Percentiles rank a stretch among this genome's conserved stretches.
Conservation (phyloP, 2,797 vertebrate species). For the Furcifer pardalis region DNA sequence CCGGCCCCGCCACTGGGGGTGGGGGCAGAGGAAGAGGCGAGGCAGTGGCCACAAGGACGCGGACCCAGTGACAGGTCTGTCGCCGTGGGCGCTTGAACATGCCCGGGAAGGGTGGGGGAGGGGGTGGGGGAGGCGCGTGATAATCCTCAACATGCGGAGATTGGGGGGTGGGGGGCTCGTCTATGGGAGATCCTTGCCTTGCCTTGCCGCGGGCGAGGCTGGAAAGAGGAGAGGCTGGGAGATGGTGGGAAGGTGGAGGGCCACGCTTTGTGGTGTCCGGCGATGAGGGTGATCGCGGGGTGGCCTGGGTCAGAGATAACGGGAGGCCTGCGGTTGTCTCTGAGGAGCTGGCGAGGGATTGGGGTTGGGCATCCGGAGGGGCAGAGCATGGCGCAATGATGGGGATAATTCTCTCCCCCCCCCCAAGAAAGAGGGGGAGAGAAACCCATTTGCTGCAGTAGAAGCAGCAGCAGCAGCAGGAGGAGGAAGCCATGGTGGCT, state of each 20-base stretch:
- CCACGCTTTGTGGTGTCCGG: too few relatives aligned
- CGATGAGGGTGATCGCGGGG: not conserved
- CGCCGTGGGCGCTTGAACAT: not conserved
- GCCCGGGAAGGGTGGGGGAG: not conserved
- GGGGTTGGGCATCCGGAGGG: constrained; percentile 31
- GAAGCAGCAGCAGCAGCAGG: too few relatives aligned
- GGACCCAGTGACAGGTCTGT: constrained; percentile 57
- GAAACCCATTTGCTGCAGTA: too few relatives aligned
- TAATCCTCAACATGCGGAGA: not conserved
- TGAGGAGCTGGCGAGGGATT: not conserved
- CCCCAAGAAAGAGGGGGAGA: constrained; percentile 22
- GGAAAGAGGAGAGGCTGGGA: not conserved
- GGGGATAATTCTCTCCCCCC: constrained; percentile 58
- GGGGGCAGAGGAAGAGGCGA: constrained; percentile 13
- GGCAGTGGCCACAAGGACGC: constrained; percentile 47
- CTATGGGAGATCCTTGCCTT: too few relatives aligned
- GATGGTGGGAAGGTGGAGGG: not conserved
- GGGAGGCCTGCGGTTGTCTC: not conserved
- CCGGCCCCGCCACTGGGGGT: not conserved
- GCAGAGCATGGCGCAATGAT: constrained; percentile 65
- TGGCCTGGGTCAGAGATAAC: constrained; percentile 38
- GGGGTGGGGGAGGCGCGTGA: not conserved
- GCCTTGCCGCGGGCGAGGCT: not conserved
- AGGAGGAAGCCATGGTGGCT: constrained; percentile 11
- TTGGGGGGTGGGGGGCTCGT: not conserved